Conservation (phyloP, 2,113 vertebrate genomes). For the Carettochelys insculpta region DNA sequence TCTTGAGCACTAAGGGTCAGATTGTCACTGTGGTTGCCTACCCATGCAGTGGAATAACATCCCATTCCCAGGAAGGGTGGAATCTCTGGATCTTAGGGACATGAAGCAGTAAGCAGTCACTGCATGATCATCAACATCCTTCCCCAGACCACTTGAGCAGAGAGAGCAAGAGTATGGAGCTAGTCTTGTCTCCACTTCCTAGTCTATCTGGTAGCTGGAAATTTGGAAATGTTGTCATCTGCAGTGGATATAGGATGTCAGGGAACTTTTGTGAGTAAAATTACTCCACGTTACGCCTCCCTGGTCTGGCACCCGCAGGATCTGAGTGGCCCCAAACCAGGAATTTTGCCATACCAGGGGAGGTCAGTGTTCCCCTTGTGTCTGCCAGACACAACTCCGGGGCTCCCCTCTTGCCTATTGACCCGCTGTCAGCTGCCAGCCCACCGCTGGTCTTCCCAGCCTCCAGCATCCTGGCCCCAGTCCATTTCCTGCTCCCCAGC, state of each 20-base stretch:
- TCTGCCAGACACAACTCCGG: no score
- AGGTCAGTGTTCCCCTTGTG: no score
- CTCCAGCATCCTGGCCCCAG: no score
- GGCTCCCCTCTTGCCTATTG: no score
- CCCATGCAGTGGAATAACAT: constrained; percentile 62
- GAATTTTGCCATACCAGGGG: no score
- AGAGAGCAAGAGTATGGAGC: neutral
- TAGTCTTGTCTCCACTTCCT: constrained; percentile 2
- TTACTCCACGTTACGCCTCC: no score
- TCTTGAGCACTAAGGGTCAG: constrained; percentile 67
- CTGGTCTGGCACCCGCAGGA: no score
- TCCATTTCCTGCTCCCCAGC: no score
- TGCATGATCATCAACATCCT: constrained; percentile 48
- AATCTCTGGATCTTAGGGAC: constrained; percentile 62
- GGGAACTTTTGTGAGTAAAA: neutral
- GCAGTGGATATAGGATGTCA: neutral
- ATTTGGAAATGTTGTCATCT: neutral
- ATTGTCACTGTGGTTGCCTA: constrained; percentile 57
- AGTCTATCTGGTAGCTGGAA: neutral
- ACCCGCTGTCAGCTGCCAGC: no score
- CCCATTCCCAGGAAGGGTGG: constrained; percentile 53
- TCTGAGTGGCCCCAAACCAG: no score
- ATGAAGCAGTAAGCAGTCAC: constrained; percentile 65
- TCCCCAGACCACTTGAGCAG: neutral
- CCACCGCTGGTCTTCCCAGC: no score